Evolutionary conservation across 2,113 vertebrate species (phyloP).

Genomic region (Leptosomus discolor): DNA sequence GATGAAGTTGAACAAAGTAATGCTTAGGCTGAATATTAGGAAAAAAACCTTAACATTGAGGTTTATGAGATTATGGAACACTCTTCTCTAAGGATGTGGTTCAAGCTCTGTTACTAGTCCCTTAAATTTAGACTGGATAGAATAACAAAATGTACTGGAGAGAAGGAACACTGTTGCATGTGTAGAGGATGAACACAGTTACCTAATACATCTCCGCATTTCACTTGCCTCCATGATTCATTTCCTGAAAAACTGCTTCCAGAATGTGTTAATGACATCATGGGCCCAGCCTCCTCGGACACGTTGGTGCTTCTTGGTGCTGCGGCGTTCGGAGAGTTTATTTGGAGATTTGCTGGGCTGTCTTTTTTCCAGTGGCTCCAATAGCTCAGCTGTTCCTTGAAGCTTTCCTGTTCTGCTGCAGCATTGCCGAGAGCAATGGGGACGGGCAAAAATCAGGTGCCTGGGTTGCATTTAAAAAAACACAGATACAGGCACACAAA

Average conservation of each 20-base stretch:
- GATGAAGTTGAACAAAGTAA: not conserved
- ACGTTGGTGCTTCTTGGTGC: not conserved
- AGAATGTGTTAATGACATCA: conserved; percentile 18
- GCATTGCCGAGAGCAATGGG: rapidly evolving
- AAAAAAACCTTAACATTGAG: not conserved
- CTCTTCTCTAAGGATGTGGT: conserved; percentile 28
- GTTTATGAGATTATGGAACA: conserved; percentile 34
- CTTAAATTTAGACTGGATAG: not conserved
- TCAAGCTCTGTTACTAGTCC: not conserved
- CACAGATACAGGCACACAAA: rapidly evolving
- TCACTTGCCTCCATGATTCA: conserved; percentile 23
- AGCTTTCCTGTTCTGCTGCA: not conserved
- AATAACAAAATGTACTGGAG: not conserved
- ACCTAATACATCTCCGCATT: not conserved
- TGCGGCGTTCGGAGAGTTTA: not conserved
- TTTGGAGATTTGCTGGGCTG: not conserved
- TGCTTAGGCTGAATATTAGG: not conserved
- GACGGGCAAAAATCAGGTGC: not conserved
- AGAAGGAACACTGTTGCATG: not conserved
- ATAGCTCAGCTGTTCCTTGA: rapidly evolving
- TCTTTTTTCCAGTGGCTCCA: not conserved
- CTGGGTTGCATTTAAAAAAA: not conserved
- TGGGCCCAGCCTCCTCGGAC: rapidly evolving
- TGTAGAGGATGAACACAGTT: not conserved
- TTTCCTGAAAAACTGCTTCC: conserved; percentile 3